Base-by-base conservation (phyloP, 2,888 invertebrate genomes). In the Latrodectus elegans region DNA sequence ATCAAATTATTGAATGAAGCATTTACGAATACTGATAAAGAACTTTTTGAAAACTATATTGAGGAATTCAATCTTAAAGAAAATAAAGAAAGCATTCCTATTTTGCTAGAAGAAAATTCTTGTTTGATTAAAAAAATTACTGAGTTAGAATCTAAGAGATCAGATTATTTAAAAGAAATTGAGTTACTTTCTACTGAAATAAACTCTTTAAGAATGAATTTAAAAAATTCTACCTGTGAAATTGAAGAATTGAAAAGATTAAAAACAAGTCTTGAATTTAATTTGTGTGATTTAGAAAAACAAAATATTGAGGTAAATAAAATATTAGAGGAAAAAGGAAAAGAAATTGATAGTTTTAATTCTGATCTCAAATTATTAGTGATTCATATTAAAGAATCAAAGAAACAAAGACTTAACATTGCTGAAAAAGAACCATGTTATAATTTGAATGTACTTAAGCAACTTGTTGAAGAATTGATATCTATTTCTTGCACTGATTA, bases 331-430 rank as follows among this genome's bases (percentile, higher is more conserved):
- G 74, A 49, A 53, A 78, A 77, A 17, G n/a, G 17, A 68, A n/a
- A 53, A 26, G 82, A 82, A 38, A 49, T 88, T 4, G 60, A 74
- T 78, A 77, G 83, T n/a, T 78, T 70, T 11, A 82, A 88, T 78
- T 70, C 68, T n/a, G 82, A 83, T 17, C 68, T 88, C 64, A 78
- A 88, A 22, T 64, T 78, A 52, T 15, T 88, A 14, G 64, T 74
- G n/a, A 71, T 71, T 22, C 26, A 73, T 11, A 70, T 83, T 26
- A 74, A 78, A 52, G 73, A 88, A 78, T 78, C 60, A 51, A 67
- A 78, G 12, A 15, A 70, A 12, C 87, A 82, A 67, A 87, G 81
- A 51, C 72, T 10, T 8, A 65, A n/a, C 51, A 12, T 22, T 67
- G n/a, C 83, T 64, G 74, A 88, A 83, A 78, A 83, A n/a, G 73